These are phyloP conservation scores for Chamaea fasciata DNA, from an alignment of 2,113 vertebrate genomes.

Conservation along the genomic window DNA sequence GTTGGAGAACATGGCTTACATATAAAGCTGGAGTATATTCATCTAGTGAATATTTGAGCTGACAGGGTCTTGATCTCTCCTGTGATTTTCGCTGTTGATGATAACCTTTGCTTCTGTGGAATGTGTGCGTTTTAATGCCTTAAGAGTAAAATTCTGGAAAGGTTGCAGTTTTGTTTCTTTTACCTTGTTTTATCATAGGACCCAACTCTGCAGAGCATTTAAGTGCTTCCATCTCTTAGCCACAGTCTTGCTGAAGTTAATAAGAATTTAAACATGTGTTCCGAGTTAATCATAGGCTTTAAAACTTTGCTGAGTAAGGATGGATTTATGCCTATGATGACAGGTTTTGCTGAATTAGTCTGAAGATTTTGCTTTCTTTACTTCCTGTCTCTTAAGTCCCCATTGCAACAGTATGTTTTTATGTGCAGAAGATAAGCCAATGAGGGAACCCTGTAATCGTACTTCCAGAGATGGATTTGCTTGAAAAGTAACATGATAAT, in stretches of 20 bases:
- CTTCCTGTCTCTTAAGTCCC: not conserved
- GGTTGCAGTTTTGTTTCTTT: not conserved
- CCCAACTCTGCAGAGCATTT: not conserved
- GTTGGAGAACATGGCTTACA: conserved; percentile 40
- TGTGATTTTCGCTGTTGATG: conserved; percentile 62
- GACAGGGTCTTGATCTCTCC: conserved; percentile 47
- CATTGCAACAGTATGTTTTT: not conserved
- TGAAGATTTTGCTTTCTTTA: not conserved
- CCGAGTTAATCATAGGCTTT: not conserved
- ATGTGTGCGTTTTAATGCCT: conserved; percentile 25
- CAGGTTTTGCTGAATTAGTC: not conserved
- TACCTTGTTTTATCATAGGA: not conserved
- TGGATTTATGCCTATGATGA: not conserved
- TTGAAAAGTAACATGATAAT: not conserved
- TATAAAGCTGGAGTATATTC: conserved; percentile 54
- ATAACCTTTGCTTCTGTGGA: conserved; percentile 62
- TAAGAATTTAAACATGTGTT: not conserved
- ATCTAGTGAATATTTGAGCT: conserved; percentile 4
- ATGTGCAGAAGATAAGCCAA: not conserved
- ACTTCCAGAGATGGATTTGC: not conserved
- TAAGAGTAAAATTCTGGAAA: not conserved
- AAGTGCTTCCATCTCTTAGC: not conserved
- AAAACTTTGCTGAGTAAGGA: not conserved
- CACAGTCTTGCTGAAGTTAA: not conserved
- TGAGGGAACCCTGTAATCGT: not conserved